Conservation (phyloP, 2,797 vertebrate genomes). For the Carcharodon carcharias region DNA sequence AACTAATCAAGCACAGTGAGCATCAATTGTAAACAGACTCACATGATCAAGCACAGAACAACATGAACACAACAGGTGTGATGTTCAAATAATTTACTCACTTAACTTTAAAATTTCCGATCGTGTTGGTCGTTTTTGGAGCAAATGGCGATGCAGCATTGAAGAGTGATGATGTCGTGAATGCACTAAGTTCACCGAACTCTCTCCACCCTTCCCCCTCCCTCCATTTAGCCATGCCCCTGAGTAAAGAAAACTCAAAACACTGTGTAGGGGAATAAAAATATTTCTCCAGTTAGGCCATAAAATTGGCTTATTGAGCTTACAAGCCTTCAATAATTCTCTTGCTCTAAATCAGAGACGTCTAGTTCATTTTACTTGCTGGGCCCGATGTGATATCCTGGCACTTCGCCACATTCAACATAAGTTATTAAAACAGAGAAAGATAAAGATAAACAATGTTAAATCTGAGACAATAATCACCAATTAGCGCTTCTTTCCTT, state of each 20-base stretch:
- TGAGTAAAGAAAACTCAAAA: neutral
- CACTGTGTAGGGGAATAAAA: neutral
- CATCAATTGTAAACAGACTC: too few species aligned
- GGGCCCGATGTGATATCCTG: neutral
- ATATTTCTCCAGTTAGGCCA: neutral
- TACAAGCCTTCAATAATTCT: neutral
- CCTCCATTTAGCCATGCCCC: neutral
- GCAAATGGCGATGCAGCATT: neutral
- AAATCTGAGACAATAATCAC: neutral
- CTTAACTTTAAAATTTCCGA: neutral
- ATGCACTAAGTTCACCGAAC: neutral
- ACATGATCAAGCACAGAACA: too few species aligned
- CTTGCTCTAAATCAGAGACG: neutral
- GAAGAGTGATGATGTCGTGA: neutral
- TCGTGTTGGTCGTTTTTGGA: neutral
- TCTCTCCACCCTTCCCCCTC: neutral
- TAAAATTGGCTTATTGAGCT: neutral
- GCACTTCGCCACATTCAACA: neutral
- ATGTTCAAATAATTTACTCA: neutral
- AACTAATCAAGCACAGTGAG: too few species aligned
- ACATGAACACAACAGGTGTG: neutral
- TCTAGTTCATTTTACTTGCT: neutral
- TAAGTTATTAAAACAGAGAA: neutral
- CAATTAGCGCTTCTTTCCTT: neutral
- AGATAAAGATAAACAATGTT: neutral